Evolutionary conservation across 2,888 invertebrate species (phyloP).

Genomic region (Strigamia maritima): DNA sequence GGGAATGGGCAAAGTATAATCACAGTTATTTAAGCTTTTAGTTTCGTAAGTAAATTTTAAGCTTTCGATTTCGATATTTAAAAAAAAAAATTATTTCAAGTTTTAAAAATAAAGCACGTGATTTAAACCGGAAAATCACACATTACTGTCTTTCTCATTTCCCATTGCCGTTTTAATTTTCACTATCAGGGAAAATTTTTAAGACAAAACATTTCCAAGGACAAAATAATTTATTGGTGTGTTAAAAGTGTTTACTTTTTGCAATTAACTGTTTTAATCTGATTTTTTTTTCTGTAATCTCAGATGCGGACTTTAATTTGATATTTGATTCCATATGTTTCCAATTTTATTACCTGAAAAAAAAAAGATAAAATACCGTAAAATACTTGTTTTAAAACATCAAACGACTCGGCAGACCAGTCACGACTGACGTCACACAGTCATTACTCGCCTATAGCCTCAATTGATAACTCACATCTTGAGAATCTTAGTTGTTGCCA

Average conservation of each 20-base stretch:
- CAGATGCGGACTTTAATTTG: neutral
- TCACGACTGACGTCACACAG: neutral
- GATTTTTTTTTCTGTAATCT: neutral
- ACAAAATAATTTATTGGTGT: neutral
- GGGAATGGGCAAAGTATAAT: neutral
- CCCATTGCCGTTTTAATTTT: neutral
- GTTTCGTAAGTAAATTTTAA: neutral
- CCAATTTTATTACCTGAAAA: neutral
- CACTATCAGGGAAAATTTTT: neutral
- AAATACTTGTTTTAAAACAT: neutral
- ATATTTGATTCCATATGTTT: neutral
- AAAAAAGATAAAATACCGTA: neutral
- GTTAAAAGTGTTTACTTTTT: neutral
- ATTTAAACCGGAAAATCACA: neutral
- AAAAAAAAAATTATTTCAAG: no score
- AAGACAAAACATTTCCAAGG: neutral
- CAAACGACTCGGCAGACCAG: neutral
- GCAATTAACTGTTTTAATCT: neutral
- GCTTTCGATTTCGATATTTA: neutral
- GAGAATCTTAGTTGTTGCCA: no score
- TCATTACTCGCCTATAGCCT: neutral
- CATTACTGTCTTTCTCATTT: neutral
- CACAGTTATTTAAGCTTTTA: neutral
- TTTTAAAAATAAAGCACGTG: neutral
- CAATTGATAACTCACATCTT: no score